Evolutionary conservation across 2,797 vertebrate genomes (phyloP).

Genomic region (Acanthiza pusilla): DNA sequence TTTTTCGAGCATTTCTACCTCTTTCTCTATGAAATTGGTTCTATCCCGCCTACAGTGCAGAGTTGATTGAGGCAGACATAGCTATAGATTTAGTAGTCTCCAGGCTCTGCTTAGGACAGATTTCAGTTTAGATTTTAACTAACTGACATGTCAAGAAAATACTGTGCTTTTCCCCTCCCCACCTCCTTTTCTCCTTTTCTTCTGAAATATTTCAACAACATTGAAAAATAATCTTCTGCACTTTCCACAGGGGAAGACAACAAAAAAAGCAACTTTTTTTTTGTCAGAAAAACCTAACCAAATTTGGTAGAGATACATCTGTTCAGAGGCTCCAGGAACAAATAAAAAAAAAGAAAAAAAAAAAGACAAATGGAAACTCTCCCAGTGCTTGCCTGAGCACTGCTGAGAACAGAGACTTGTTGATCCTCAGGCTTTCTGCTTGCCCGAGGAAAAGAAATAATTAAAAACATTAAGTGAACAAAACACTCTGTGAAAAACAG

Average conservation of each 20-base stretch:
- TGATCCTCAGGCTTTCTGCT: slow-evolving; percentile 50
- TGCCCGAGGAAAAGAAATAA: slow-evolving; percentile 62
- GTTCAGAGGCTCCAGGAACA: neutral
- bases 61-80: neutral
- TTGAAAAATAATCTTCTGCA: neutral
- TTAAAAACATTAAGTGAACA: slow-evolving; percentile 61
- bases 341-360: neutral
- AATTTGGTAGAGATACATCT: slow-evolving; percentile 46
- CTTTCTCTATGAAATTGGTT: neutral
- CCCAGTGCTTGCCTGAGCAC: slow-evolving; percentile 2
- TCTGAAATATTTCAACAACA: slow-evolving; percentile 6
- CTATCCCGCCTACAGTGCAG: neutral
- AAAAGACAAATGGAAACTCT: slow-evolving; percentile 41
- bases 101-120: slow-evolving; percentile 27
- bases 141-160: neutral
- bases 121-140: slow-evolving; percentile 42
- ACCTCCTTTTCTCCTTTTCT: neutral
- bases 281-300: neutral
- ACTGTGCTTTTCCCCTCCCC: neutral
- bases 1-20: neutral
- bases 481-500: slow-evolving; percentile 14
- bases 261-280: neutral
- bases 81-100: neutral
- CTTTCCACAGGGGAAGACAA: neutral
- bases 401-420: slow-evolving; percentile 62